phyloP scores from a whole-genome alignment of 2,113 vertebrate genomes.

The Indri indri region DNA sequence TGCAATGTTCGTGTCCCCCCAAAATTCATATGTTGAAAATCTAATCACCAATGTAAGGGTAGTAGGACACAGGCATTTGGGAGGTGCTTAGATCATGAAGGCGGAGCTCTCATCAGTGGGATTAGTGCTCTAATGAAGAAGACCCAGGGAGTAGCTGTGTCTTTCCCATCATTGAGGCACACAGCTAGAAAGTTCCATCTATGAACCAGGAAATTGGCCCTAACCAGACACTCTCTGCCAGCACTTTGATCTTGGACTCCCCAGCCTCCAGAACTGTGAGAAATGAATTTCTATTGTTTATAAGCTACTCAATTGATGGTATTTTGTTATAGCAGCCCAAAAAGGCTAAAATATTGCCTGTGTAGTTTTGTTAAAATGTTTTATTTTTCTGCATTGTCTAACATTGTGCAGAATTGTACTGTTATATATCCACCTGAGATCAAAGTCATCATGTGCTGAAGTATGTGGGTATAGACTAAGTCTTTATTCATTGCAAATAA shows the following conservation, averaged over 20 bases:
- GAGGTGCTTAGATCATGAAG: neutral
- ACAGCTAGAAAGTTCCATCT: neutral
- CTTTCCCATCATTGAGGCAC: neutral
- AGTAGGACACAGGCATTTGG: neutral
- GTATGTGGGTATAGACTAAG: neutral
- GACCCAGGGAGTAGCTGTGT: neutral
- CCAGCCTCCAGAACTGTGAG: neutral
- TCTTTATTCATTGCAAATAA: slow-evolving; percentile 34
- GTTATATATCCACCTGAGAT: neutral
- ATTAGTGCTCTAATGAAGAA: accelerated
- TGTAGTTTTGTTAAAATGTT: neutral
- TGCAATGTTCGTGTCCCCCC: no score
- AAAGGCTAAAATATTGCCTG: neutral
- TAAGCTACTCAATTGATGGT: neutral
- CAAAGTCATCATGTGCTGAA: neutral
- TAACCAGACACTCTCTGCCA: neutral
- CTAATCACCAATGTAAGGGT: neutral
- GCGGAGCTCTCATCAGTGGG: neutral
- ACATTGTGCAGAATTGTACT: neutral
- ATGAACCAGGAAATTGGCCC: neutral
- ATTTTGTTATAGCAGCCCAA: neutral
- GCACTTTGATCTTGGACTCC: neutral
- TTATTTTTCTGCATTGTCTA: neutral
- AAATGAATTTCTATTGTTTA: neutral
- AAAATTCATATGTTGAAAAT: neutral